These are phyloP conservation scores for Orientallactaga sibirica DNA, from an alignment of 2,797 vertebrate species.

Conservation along the genomic window DNA sequence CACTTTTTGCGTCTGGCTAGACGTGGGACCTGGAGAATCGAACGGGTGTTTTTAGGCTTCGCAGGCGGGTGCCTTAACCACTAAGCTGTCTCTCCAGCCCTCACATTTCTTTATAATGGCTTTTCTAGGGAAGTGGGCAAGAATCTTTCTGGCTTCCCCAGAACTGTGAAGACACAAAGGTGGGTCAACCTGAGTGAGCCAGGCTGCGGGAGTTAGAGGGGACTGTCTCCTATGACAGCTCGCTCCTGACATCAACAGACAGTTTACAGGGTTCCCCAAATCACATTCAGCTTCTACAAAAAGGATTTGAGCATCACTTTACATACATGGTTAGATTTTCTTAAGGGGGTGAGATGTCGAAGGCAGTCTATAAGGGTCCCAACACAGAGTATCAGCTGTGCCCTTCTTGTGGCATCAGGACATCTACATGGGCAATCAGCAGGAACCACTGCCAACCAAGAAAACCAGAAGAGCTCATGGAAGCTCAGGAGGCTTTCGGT, in stretches of 20 bases:
- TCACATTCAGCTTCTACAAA: background rate
- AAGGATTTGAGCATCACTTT: background rate
- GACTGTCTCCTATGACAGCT: background rate
- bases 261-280: background rate
- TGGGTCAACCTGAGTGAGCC: background rate
- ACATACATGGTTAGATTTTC: background rate
- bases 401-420: background rate
- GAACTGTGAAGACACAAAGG: background rate
- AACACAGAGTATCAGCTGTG: background rate
- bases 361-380: too few relatives aligned
- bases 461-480: background rate
- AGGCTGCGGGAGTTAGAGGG: background rate
- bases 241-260: background rate
- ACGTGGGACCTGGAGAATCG: too few relatives aligned
- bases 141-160: background rate
- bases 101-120: background rate
- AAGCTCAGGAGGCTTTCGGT: background rate
- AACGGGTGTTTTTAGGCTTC: too few relatives aligned
- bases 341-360: background rate
- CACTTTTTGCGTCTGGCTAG: too few relatives aligned
- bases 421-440: background rate
- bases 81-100: too few relatives aligned
- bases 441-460: background rate
- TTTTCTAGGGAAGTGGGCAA: background rate
- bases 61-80: too few relatives aligned